Base-by-base conservation (phyloP, 2,888 invertebrate genomes). In the Rhaphigaster nebulosa region DNA sequence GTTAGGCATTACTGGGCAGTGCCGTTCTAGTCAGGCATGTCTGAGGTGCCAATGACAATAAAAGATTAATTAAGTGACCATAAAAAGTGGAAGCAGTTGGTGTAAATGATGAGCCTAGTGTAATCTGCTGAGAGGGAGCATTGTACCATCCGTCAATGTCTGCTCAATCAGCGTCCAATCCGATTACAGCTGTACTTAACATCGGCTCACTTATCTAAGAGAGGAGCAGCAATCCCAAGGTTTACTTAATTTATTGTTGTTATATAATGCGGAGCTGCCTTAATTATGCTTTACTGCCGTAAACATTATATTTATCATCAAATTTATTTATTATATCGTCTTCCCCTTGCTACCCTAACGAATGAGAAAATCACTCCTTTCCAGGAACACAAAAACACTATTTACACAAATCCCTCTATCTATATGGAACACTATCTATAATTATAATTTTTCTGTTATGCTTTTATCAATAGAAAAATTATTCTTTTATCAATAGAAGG, bases 181-280 rank as follows among this genome's bases (percentile, higher is more conserved):
- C 70, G 70, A 76, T 76, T 76, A 76, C 70, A 38, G 70, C 34
- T 76, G 70, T 76, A 76, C 70, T 76, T 76, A 76, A 76, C 70
- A 76, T 76, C 70, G 70, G 70, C 20, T 8, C 23, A 76, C 70
- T 76, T 76, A 38, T 23, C 70, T 76, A 76, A 76, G 20, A 10
- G 20, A 76, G 38, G 1, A 38, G 20, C 34, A 38, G 1, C 20
- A 38, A 76, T 38, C 8, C 18, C 38, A 65, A 65, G 29, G 13
- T 65, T 29, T 15, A 29, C 13, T 65, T 38, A 38, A 76, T 76
- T 76, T 3, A 0, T 38, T 76, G 70, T 76, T 76, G 65, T 29
- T 56, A 56, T 23, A 56, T 56, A 56, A 23, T 6, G 15, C 54
- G 5, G 6, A 56, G 56, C 56, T 56, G 10, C 29, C 65, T 18